Conservation (phyloP, 64 coral and sea anemone genomes). For the Acropora yongei region DNA sequence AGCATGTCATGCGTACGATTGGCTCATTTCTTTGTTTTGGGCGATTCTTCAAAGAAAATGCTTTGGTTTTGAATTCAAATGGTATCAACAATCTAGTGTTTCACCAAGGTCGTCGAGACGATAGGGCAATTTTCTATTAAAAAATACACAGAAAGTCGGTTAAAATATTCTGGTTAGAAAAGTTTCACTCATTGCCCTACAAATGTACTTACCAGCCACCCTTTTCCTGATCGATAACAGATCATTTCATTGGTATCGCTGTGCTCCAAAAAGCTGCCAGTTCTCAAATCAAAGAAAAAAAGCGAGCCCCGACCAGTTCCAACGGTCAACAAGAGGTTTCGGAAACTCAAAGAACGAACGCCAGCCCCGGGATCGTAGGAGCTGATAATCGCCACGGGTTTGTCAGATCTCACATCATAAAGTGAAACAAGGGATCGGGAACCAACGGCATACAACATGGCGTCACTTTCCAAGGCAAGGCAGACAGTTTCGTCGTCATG, state of each 20-base stretch:
- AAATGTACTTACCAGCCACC: conserved; percentile 88
- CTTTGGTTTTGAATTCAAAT: too few species aligned
- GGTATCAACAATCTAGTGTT: too few species aligned
- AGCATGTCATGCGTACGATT: too few species aligned
- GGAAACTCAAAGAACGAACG: conserved; percentile 92
- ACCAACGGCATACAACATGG: conserved; percentile 88
- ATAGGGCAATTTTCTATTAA: too few species aligned
- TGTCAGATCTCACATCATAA: conserved; percentile 63
- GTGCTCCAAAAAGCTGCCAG: conserved; percentile 56
- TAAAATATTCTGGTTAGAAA: neutral
- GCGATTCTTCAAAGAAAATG: too few species aligned
- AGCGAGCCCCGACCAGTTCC: conserved; percentile 90
- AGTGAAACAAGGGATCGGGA: conserved; percentile 93
- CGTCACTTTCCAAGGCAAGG: conserved; percentile 77
- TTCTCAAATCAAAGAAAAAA: conserved; percentile 87
- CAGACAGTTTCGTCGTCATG: conserved; percentile 87
- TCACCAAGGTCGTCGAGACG: too few species aligned
- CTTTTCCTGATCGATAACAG: conserved; percentile 85
- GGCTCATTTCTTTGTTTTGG: too few species aligned
- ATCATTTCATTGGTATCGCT: conserved; percentile 27
- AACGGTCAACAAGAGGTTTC: conserved; percentile 81
- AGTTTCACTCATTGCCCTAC: neutral
- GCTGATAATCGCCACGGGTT: conserved; percentile 53
- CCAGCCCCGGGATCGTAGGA: conserved; percentile 91
- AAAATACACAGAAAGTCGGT: neutral